Base-by-base conservation (phyloP, 2,797 vertebrate species). In the Mastacembelus armatus region DNA sequence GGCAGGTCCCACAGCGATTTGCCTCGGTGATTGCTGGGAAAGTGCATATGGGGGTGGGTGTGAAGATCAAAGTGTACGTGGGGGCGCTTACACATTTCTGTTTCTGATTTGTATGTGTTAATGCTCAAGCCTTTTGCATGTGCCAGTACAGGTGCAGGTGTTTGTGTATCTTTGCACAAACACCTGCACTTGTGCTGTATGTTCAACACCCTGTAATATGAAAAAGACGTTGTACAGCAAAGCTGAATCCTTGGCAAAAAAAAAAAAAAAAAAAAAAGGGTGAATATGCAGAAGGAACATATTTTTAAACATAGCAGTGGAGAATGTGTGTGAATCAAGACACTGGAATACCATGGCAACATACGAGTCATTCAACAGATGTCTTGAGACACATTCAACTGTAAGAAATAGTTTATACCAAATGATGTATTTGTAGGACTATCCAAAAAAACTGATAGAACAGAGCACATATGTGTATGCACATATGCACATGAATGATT, bases 1-100 rank as follows among this genome's bases (percentile, higher is more conserved):
- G 77, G 75, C 75, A 66, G 68, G 57, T 88, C 85, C 83, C 85
- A 48, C 39, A 66, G 89, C 57, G 83, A 81, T 87, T 88, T 89
- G 77, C 86, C 85, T 80, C 55, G 12, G 36, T 26, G 3, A 67
- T 78, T 73, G 72, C 74, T 67, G 66, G 12, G 40, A 27, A 79
- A 71, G 69, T 74, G 55, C 2, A 40, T 52, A 54, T 16, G 47
- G 56, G 70, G 65, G 77, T 29, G 36, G 57, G 71, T 50, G 64
- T 21, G 66, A 65, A 48, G 63, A 84, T 76, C 73, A 81, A 74
- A 80, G 61, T 73, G 21, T 77, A 39, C 52, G 64, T 22, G 30
- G 26, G 71, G 45, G 44, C 10, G 19, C 52, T 24, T 69, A 21
- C 70, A 47, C 33, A 42, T 70, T 80, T 73, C 54, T 16, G 30